Evolutionary conservation across 2,797 vertebrate species (phyloP), one percentile per base, ranked within the genome.

Genomic region (Ptychobarbus kaznakovi): DNA sequence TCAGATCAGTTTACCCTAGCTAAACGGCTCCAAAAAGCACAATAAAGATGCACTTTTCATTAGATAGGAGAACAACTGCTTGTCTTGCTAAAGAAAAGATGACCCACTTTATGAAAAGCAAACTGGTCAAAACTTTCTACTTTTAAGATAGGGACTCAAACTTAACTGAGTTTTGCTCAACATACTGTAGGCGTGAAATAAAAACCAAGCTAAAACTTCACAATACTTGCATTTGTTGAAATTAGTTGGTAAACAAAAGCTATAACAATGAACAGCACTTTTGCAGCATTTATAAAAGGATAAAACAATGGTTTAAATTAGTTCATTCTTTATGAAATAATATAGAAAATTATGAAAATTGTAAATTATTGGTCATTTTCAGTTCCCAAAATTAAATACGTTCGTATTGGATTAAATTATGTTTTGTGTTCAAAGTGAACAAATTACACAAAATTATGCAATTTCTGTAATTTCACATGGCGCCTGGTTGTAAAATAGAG

Each of bases 1-100:
- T 82, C 70, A 82, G 70, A 82, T 82, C 81, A 74, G 81, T 49
- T 74, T 74, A 61, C 81, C 46, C 20, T 6, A 35, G 70, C 70
- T 49, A 46, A 74, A 46, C 28, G 5, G 42, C 22, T 38, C 25
- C 46, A 16, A 46, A 73, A 63, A 9, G 9, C 65, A 73, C 56
- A 56, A 77, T 70, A 53, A 75, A 73, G 35, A 68, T 32, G 49
- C 49, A 74, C 40, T 80, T 70, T 63, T 61, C 35, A 78, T 3
- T 18, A 38, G 13, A 61, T 16, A 42, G 9, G 7, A 49, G 72
- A 49, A 20, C 16, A 74, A 32, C 28, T 66, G 63, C 18, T 75
- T 51, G 25, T 73, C 42, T 28, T 28, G 44, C 28, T 51, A 51
- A 49, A 51, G 25, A 74, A 51, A n/a, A 12, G 4, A 69, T 22